Base-by-base conservation (phyloP, 1,140 invertebrate genomes). In the Venturia canescens region DNA sequence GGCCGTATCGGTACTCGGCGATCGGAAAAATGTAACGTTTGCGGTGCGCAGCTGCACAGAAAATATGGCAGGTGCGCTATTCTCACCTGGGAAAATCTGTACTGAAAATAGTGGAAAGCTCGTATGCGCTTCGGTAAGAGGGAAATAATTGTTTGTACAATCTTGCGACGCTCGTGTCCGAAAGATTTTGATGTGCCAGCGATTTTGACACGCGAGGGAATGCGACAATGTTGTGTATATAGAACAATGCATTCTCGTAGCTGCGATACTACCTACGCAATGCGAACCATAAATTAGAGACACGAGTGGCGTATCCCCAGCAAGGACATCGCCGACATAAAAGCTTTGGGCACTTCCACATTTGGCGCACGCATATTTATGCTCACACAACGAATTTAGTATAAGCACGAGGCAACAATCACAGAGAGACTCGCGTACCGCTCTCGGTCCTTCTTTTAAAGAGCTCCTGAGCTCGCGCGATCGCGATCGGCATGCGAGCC, bases 401-500 rank as follows among this genome's bases (percentile, higher is more conserved):
- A 27, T 69, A 15, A 15, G 66, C 66, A 69, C 66, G 15, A 29
- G 23, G 23, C 60, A 15, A 63, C 29, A 27, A 69, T 21, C 27
- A 31, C 15, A 31, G 66, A 63, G 23, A 63, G 60, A 63, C 57
- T 16, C 7, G 15, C 15, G 66, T 29, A 69, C 16, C 27, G 29
- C 16, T 53, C 16, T 53, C n/a, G 27, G 31, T 74, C 71, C 18
- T 74, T 74, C 75, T 69, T 31, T 77, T 75, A 80, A 79, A 83
- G 67, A 78, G 71, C 80, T 76, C 77, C 74, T 76, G 79, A 38
- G 63, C 60, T 23, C 60, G 16, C 63, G 75, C 44, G 67, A 67
- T 48, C 57, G 75, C 81, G 83, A 88, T 88, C 87, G 86, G 86
- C 88, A 88, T 88, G 87, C 86, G 71, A 85, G 83, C 83, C 80